Percentiles rank a stretch among this genome's conserved stretches.
Conservation (phyloP, 2,113 vertebrate species). For the Rallus limicola region DNA sequence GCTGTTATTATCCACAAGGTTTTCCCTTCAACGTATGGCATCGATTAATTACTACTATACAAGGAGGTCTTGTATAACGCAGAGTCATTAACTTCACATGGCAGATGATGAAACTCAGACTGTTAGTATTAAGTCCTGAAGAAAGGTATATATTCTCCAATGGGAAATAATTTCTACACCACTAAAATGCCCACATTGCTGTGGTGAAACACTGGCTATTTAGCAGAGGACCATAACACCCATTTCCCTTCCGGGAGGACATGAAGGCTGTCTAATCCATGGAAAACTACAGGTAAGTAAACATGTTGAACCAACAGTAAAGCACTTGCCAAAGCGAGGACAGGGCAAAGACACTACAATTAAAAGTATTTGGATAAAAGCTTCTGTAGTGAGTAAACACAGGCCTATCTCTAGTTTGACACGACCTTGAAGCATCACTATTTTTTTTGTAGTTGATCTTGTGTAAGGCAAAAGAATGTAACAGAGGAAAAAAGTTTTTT, state of each 20-base stretch:
- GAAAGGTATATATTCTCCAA: not conserved
- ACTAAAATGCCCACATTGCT: not conserved
- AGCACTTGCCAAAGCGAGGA: not conserved
- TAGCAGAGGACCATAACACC: not conserved
- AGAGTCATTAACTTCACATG: constrained; percentile 1
- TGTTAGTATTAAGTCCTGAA: not conserved
- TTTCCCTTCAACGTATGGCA: not conserved
- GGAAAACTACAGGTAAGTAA: not conserved
- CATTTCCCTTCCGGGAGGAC: not conserved
- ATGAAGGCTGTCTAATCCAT: not conserved
- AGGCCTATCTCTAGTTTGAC: not conserved
- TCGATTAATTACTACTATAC: not conserved
- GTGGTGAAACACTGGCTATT: not conserved
- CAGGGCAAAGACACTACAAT: not conserved
- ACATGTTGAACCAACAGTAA: not conserved
- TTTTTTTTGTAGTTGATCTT: not conserved
- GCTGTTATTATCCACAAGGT: not conserved
- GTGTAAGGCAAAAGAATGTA: not conserved
- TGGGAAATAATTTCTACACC: not conserved
- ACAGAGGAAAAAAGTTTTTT: not conserved
- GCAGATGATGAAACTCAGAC: not conserved
- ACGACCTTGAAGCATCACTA: not conserved
- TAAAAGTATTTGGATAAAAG: not conserved
- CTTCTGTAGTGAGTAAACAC: not conserved
- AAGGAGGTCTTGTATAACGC: not conserved